Evolutionary conservation across 2,888 invertebrate species (phyloP).

Genomic region (Drosophila quinaria): DNA sequence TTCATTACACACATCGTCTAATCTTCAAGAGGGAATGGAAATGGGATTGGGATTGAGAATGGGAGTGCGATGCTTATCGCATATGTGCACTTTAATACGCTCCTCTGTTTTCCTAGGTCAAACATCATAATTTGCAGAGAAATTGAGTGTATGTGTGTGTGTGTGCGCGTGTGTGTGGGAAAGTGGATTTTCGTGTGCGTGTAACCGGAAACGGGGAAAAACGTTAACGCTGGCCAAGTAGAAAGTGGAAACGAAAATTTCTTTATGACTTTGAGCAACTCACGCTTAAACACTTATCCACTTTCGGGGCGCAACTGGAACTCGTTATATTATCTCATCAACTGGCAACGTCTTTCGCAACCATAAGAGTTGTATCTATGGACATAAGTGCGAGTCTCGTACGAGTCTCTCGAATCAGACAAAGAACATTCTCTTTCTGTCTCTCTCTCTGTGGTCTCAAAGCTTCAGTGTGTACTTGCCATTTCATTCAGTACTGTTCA

Average conservation of each 20-base stretch:
- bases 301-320: constrained; percentile 60
- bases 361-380: constrained; percentile 55
- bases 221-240: constrained; percentile 49
- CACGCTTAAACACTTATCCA: constrained; percentile 78
- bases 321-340: constrained; percentile 77
- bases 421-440: constrained; percentile 14
- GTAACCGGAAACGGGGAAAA: constrained; percentile 71
- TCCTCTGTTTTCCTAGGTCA: constrained; percentile 65
- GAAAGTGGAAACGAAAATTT: constrained; percentile 66
- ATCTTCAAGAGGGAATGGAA: constrained; percentile 47
- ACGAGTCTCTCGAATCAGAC: constrained; percentile 22
- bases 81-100: constrained; percentile 36
- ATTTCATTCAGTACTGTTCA: constrained; percentile 27
- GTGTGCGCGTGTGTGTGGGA: constrained; percentile 25
- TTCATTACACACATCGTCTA: constrained; percentile 76
- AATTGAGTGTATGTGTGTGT: constrained; percentile 22
- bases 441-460: constrained; percentile 30
- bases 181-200: constrained; percentile 49
- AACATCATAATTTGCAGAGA: constrained; percentile 74
- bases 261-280: constrained; percentile 66
- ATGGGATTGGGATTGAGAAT: neutral
- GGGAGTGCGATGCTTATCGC: constrained; percentile 44
- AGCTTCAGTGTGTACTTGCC: constrained; percentile 24
- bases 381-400: neutral
- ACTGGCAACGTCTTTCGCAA: constrained; percentile 66